Evolutionary conservation across 2,797 vertebrate species (phyloP).

Genomic region (Heteromormyrus szaboi): DNA sequence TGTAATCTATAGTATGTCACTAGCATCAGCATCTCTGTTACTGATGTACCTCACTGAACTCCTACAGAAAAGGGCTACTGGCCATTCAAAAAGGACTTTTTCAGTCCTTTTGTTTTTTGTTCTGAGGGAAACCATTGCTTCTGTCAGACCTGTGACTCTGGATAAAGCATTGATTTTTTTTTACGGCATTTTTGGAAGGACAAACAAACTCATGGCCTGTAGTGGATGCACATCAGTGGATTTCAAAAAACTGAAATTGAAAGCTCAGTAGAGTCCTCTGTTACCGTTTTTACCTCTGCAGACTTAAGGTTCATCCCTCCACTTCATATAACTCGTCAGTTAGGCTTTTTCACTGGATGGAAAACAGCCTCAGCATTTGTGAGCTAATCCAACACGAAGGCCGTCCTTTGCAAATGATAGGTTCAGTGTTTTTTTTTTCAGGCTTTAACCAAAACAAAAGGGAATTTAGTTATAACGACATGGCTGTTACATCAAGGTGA

Average conservation of each 20-base stretch:
- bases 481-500: background rate
- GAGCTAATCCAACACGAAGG: background rate
- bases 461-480: background rate
- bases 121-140: background rate
- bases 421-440: background rate
- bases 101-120: background rate
- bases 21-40: background rate
- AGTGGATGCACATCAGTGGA: background rate
- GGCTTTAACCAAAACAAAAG: background rate
- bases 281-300: background rate
- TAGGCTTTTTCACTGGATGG: background rate
- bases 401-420: background rate
- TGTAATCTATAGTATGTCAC: background rate
- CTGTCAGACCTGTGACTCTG: background rate
- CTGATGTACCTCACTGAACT: background rate
- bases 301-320: background rate
- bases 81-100: background rate
- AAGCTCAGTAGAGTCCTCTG: background rate
- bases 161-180: background rate
- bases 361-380: background rate
- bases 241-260: background rate
- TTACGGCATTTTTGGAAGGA: background rate
- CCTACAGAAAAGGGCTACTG: background rate
- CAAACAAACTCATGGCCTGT: background rate
- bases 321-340: background rate